Conservation (phyloP, 2,113 vertebrate genomes). For the Psittacula cyanocephala region DNA sequence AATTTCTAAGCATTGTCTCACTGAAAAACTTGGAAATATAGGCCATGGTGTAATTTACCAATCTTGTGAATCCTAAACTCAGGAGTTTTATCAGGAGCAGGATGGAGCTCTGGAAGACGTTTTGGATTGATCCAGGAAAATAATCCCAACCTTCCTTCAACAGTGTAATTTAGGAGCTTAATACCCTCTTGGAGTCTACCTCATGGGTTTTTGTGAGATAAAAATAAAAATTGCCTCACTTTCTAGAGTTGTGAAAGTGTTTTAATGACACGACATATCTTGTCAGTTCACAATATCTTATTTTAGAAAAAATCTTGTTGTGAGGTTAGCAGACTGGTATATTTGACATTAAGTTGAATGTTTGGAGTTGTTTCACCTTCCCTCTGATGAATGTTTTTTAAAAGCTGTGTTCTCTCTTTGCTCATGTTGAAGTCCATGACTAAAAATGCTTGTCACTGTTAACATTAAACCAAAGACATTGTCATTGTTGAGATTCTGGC, state of each 20-base stretch:
- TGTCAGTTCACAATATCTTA: neutral
- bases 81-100: neutral
- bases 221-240: neutral
- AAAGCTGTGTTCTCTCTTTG: neutral
- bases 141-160: neutral
- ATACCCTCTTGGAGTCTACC: neutral
- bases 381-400: neutral
- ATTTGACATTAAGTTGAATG: neutral
- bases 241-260: neutral
- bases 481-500: neutral
- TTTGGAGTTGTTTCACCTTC: neutral
- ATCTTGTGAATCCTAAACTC: neutral
- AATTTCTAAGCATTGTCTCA: neutral
- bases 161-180: neutral
- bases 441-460: neutral
- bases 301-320: neutral
- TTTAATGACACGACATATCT: neutral
- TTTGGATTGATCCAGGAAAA: neutral
- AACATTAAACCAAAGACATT: slow-evolving; percentile 4
- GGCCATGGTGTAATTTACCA: neutral
- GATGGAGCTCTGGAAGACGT: neutral
- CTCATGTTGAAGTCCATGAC: neutral
- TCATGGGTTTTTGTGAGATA: neutral
- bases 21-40: neutral
- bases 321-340: neutral